Base-by-base conservation (phyloP, 2,888 invertebrate genomes). In the Ectemnius lituratus region DNA sequence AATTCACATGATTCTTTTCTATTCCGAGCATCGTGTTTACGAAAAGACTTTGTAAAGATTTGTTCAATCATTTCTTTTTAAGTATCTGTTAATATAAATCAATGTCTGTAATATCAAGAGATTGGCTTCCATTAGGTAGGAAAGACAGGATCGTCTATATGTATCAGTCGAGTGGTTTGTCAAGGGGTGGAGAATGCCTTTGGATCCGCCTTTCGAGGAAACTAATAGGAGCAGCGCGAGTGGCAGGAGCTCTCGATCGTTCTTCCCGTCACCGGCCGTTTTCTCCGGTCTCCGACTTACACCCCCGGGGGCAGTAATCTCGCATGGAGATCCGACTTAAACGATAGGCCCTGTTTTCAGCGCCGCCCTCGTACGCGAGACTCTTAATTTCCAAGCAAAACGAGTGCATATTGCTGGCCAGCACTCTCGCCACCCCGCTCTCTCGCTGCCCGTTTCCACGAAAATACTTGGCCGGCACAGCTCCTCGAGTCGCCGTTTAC, bases 241-340 rank as follows among this genome's bases (percentile, higher is more conserved):
- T 73, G 77, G 70, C 64, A 74, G 57, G 67, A 62, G 8, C 69
- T 67, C 60, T 72, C 70, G 37, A 37, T 37, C 37, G 37, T 37
- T 37, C 37, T 37, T 85, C 89, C 87, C 91, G 90, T 79, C 89
- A 87, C 46, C 69, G 68, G 67, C 76, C 75, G 71, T 67, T 61
- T 14, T 52, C 37, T 52, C 16, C n/a, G 52, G 52, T 52, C 52
- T 4, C 52, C 16, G 52, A 52, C 16, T 67, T 70, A 83, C 81
- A 83, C 84, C 84, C 86, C 84, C 85, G 76, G 85, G 85, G 88
- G 88, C 88, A 88, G 86, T 83, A 90, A 90, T 90, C 90, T 90
- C 83, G 86, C 88, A 89, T 88, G 89, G 86, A 90, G 89, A 90
- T 90, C 89, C 88, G 85, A 83, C 88, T 89, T 90, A 90, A 90